phyloP scores from a whole-genome alignment of 2,797 vertebrate species.

The Limnodromus scolopaceus region DNA sequence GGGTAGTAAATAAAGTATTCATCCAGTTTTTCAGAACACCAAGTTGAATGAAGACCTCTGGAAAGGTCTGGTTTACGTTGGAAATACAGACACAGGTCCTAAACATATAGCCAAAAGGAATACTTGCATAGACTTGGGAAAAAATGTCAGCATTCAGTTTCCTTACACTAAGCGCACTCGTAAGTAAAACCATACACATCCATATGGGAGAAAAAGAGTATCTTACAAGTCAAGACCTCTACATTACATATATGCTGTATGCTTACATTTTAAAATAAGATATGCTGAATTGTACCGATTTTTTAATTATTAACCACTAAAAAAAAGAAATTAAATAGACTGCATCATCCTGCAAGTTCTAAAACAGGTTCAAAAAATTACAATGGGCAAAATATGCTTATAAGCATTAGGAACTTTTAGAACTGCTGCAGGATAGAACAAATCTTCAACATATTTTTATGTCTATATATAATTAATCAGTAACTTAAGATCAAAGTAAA shows the following conservation, averaged over 20 bases:
- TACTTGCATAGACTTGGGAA: not conserved
- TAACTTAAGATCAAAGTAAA: not conserved
- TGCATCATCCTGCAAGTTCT: not conserved
- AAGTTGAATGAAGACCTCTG: not conserved
- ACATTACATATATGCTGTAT: not conserved
- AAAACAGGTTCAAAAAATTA: not conserved
- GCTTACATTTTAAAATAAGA: not conserved
- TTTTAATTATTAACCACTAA: not conserved
- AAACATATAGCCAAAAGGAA: rapidly evolving
- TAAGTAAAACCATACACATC: not conserved
- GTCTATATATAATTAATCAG: not conserved
- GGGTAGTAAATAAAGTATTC: not conserved
- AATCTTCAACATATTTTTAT: not conserved
- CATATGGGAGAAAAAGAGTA: not conserved
- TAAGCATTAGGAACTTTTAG: not conserved
- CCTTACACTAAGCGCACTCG: not conserved
- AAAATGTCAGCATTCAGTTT: not conserved
- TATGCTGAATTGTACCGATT: rapidly evolving
- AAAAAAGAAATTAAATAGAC: not conserved
- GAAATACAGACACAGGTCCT: not conserved
- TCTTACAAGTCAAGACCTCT: not conserved
- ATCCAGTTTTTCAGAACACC: not conserved
- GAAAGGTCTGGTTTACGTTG: not conserved
- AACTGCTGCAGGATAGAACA: not conserved
- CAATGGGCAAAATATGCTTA: not conserved